Evolutionary conservation across 2,113 vertebrate species (phyloP), one percentile per base, ranked within the genome.

Genomic region (Psettodes erumei): DNA sequence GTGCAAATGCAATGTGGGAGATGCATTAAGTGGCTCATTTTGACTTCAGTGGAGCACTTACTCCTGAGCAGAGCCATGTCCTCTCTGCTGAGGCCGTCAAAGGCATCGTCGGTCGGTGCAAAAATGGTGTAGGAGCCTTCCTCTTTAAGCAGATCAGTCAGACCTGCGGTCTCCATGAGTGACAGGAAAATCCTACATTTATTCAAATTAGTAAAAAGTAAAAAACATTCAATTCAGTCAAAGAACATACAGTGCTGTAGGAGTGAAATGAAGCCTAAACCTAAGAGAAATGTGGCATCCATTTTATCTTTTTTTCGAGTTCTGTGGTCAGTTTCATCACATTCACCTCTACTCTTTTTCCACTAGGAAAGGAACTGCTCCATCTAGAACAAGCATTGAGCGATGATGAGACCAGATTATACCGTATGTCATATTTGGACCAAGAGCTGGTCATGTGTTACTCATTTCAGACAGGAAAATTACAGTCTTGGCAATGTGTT

Each of bases 61-160:
- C 98, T 90, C 75, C 93, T 96, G 28, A 99, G 84, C 73, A 96
- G 75, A 42, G 83, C 72, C 3, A 95, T 85, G 65, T 99, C 98
- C 0, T 96, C 91, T 5, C 80, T 76, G 10, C 88, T 95, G 74
- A 99, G 93, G 19, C 84, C 93, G 10, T 88, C 92, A 80, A 99
- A 99, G 8, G 97, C 96, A 1, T 97, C 95, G 1, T 99, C 97
- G 25, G 95, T 96, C 15, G 98, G 98, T 23, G 96, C 95, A 89
- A 99, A 99, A 8, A 98, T 87, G 5, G 97, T 99, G 95, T 96
- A 98, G 1, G 94, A 85, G 66, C 97, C 97, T 38, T 95, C 93
- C 16, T 76, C 90, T 40, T 87, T 94, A 19, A 99, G 89, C 64
- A 99, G 68, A 18, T 97, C 95, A 63, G 94, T 95, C 83, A 99